These are phyloP conservation scores for Xylota segnis DNA, from an alignment of 2,888 invertebrate species.

Conservation along the genomic window DNA sequence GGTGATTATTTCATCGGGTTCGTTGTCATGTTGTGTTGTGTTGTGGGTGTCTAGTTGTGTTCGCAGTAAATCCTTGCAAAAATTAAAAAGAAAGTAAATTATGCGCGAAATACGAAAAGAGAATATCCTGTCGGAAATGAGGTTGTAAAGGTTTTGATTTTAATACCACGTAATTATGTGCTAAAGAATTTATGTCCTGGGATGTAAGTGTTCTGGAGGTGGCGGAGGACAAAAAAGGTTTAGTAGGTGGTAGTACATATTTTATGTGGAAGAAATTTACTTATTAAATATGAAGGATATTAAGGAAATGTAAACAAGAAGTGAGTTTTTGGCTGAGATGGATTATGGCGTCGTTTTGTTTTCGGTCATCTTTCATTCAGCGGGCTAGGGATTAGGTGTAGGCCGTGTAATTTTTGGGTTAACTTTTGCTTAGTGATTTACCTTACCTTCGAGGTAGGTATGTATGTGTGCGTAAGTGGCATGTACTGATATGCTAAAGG, in stretches of 20 bases:
- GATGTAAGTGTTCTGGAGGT: neutral
- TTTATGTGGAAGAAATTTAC: slow-evolving; percentile 4
- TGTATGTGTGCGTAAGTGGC: neutral
- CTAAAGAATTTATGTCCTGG: slow-evolving; percentile 44
- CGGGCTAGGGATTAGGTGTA: neutral
- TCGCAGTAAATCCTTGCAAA: slow-evolving; percentile 24
- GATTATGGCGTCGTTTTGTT: neutral
- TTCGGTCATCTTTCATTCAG: neutral
- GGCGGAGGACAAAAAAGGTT: neutral
- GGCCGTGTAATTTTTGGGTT: no score
- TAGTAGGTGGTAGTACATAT: neutral
- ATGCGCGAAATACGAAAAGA: slow-evolving; percentile 23
- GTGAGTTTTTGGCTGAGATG: neutral
- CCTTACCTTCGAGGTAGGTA: no score
- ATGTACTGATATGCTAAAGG: neutral
- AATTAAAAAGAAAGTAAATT: slow-evolving; percentile 26
- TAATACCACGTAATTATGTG: slow-evolving; percentile 67
- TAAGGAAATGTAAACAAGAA: slow-evolving; percentile 1
- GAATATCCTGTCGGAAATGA: slow-evolving; percentile 60
- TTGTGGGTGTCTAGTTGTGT: neutral
- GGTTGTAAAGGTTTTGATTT: slow-evolving; percentile 59
- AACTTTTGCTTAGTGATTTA: no score
- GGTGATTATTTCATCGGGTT: slow-evolving; percentile 34
- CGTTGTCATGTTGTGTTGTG: slow-evolving; percentile 45
- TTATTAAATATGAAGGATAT: slow-evolving; percentile 1